Conservation (phyloP, 1,140 invertebrate genomes). For the Delia radicum region DNA sequence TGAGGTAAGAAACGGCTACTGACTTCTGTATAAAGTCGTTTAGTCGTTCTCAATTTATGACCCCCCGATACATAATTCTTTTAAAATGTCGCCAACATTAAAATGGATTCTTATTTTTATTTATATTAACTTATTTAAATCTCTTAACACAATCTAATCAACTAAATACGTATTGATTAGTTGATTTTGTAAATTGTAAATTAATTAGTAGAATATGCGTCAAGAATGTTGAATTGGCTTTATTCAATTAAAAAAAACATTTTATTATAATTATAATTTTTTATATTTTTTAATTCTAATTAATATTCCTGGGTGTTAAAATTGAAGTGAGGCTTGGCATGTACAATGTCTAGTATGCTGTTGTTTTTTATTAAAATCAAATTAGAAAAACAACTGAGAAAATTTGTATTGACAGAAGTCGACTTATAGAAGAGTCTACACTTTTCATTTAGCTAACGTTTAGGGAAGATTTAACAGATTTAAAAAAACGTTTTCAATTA, state of each 20-base stretch:
- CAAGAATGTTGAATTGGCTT: background rate
- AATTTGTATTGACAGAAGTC: too few relatives aligned
- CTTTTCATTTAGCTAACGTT: too few relatives aligned
- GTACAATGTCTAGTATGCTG: background rate
- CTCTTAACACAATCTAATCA: background rate
- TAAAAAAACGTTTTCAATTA: too few relatives aligned
- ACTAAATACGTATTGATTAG: background rate
- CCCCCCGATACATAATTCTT: too few relatives aligned
- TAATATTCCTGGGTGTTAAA: background rate
- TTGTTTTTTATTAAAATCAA: background rate
- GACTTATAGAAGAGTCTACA: too few relatives aligned
- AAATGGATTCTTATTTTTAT: background rate
- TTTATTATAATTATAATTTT: background rate
- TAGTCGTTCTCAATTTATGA: too few relatives aligned
- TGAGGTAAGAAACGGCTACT: too few relatives aligned
- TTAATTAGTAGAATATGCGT: background rate
- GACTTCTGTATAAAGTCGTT: too few relatives aligned
- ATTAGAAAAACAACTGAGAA: background rate
- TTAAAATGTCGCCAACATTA: background rate
- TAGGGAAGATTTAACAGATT: too few relatives aligned
- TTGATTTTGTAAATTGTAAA: background rate
- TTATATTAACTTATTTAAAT: background rate
- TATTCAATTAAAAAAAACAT: background rate
- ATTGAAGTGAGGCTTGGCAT: constrained; percentile 1
- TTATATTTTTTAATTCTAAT: background rate